Evolutionary conservation across 1,140 invertebrate species (phyloP).

Genomic region (Diuraphis noxia): DNA sequence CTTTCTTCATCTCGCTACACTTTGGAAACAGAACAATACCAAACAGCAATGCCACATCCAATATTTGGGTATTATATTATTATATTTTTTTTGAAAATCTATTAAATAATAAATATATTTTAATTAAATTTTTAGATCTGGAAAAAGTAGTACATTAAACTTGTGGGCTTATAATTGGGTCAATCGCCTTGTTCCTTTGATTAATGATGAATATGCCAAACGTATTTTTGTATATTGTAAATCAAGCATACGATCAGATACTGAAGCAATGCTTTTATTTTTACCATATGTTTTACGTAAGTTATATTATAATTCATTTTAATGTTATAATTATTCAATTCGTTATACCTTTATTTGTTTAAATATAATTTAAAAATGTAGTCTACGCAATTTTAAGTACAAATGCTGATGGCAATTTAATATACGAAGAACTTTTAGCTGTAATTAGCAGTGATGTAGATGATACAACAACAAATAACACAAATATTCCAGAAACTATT

Average conservation of each 20-base stretch:
- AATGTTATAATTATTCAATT: not conserved
- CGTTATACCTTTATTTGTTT: not conserved
- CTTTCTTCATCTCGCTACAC: constrained; percentile 52
- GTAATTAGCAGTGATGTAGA: constrained; percentile 40
- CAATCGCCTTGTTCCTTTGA: constrained; percentile 65
- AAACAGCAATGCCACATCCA: constrained; percentile 34
- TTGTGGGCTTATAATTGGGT: constrained; percentile 76
- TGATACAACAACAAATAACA: constrained; percentile 6
- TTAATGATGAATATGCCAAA: constrained; percentile 63
- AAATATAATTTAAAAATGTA: constrained; percentile 30
- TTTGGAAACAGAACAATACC: constrained; percentile 44
- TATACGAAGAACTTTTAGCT: constrained; percentile 51
- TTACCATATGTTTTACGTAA: constrained; percentile 70
- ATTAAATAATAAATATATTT: not conserved
- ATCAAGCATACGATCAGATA: constrained; percentile 72
- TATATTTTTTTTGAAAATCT: not conserved
- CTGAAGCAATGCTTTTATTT: constrained; percentile 71
- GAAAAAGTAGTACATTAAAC: constrained; percentile 68
- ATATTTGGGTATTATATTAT: constrained; percentile 45
- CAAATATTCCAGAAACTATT: constrained; percentile 5
- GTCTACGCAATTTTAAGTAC: constrained; percentile 54
- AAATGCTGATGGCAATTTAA: constrained; percentile 47
- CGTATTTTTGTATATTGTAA: constrained; percentile 69
- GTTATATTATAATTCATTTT: constrained; percentile 54
- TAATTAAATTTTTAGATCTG: constrained; percentile 66